Evolutionary conservation across 2,797 vertebrate species (phyloP).

Genomic region (Coracias cyanogaster): DNA sequence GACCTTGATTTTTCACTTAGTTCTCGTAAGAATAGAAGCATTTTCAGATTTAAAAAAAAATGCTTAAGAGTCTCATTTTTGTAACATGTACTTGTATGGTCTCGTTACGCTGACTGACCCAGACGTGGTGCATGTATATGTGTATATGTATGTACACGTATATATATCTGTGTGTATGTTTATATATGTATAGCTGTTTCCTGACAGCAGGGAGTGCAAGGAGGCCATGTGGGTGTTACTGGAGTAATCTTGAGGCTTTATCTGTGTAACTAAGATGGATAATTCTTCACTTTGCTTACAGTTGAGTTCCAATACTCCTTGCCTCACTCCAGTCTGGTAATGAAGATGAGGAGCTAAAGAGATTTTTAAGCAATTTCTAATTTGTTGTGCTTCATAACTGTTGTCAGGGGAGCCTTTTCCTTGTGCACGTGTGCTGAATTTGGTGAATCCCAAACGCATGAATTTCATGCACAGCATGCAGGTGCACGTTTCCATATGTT

Average conservation of each 20-base stretch:
- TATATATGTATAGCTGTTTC: background rate
- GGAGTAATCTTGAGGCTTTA: background rate
- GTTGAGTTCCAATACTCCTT: background rate
- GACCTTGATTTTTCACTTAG: background rate
- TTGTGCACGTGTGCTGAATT: fast-evolving
- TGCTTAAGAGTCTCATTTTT: background rate
- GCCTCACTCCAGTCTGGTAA: background rate
- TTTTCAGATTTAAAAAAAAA: background rate
- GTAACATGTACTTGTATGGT: background rate
- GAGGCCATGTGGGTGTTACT: background rate
- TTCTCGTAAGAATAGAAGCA: background rate
- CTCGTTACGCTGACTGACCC: background rate
- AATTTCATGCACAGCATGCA: background rate
- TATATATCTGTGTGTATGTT: fast-evolving
- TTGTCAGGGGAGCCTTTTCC: background rate
- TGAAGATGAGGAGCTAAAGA: background rate
- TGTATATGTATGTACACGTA: fast-evolving
- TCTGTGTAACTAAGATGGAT: background rate
- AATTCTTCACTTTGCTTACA: background rate
- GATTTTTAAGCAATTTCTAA: background rate
- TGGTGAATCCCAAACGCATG: background rate
- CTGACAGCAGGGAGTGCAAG: background rate
- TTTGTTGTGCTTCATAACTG: background rate
- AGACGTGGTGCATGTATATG: fast-evolving
- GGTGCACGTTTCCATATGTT: background rate